These are phyloP conservation scores for Galaxias olidus DNA, from an alignment of 2,797 vertebrate species.

Conservation along the genomic window DNA sequence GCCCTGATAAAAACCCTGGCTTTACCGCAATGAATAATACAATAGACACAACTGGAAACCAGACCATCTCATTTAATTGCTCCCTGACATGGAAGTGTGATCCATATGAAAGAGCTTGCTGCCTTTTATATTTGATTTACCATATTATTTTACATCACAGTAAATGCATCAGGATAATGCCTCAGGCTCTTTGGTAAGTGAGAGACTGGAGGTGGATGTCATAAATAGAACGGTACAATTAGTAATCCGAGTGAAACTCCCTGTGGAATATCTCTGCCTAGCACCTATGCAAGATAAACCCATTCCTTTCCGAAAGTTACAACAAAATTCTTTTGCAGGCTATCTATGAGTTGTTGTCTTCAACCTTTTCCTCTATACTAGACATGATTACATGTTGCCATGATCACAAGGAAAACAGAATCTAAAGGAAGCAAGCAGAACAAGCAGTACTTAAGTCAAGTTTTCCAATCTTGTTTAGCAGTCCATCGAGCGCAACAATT, in stretches of 20 bases:
- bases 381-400: neutral
- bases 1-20: constrained; percentile 59
- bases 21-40: constrained; percentile 69
- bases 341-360: constrained; percentile 48
- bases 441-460: too few relatives aligned
- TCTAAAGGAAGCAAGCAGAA: neutral
- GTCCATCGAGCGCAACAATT: constrained; percentile 34
- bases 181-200: constrained; percentile 29
- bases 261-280: constrained; percentile 45
- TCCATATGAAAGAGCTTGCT: constrained; percentile 51
- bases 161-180: constrained; percentile 44
- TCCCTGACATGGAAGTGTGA: constrained; percentile 26
- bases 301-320: constrained; percentile 50
- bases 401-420: neutral
- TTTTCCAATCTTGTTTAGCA: constrained; percentile 16
- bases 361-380: constrained; percentile 13
- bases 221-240: constrained; percentile 73
- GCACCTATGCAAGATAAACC: constrained; percentile 59
- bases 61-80: constrained; percentile 40
- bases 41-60: constrained; percentile 45
- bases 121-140: too few relatives aligned
- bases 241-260: constrained; percentile 58
- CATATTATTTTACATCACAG: constrained; percentile 42
- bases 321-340: constrained; percentile 42
- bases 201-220: constrained; percentile 55